Evolutionary conservation across 2,888 invertebrate species (phyloP), one percentile per base, ranked within the genome.

Genomic region (Acrobasis consociella): DNA sequence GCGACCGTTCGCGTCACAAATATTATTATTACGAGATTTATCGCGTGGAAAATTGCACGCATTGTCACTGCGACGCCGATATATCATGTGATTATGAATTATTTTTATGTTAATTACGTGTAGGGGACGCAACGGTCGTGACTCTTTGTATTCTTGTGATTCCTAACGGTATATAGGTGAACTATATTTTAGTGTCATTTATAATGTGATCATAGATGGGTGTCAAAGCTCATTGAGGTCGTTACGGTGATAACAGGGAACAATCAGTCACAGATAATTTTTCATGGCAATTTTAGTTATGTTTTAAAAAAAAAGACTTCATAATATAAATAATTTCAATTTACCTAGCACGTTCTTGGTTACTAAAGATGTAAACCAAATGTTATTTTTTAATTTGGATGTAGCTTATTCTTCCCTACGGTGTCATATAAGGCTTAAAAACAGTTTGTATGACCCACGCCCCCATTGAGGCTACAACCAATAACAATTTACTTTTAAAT

Each of bases 21-120:
- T 90, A 91, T 90, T 91, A 90, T 91, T 91, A 90, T 91, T 89
- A 84, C 69, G 78, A 83, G 89, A 91, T 91, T 91, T 91, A 92
- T 91, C 88, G 90, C 89, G 84, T 79, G 88, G 91, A 92, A 92
- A 92, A 92, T 92, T 91, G 86, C 84, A 90, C 81, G 84, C 83
- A 90, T 91, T 91, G 91, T 91, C 80, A 82, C 76, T 76, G 76
- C 75, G 79, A 81, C 80, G 79, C 81, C 75, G 73, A 88, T 90
- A 89, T 87, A 85, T 88, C 86, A 87, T 85, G 78, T 85, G 84
- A 87, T 89, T 89, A 88, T 89, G 89, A 88, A 87, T 87, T 81
- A 86, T 87, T 86, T 89, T 89, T 88, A 89, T 91, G 87, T 89
- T 89, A 90, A 90, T 91, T 84, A 84, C 75, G 75, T 71, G 77